Evolutionary conservation across 2,113 vertebrate species (phyloP).

Genomic region (Irena cyanogastra): DNA sequence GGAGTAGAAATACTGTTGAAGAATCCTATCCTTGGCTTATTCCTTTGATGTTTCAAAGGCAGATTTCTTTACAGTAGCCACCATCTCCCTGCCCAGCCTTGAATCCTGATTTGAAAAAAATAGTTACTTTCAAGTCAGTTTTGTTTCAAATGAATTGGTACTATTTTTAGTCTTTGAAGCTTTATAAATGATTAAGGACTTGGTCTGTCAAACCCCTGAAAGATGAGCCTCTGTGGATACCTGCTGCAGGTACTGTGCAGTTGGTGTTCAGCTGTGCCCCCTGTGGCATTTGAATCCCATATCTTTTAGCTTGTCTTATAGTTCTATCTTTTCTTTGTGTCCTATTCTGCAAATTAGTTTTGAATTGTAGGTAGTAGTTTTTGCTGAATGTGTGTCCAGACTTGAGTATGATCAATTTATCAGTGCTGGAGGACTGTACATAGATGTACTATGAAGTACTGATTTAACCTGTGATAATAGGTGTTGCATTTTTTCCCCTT

Average conservation of each 20-base stretch:
- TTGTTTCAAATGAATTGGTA: not conserved
- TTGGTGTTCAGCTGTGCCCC: not conserved
- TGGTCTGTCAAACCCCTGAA: not conserved
- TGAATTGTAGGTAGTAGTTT: not conserved
- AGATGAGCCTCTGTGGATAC: not conserved
- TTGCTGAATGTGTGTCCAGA: not conserved
- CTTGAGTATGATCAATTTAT: not conserved
- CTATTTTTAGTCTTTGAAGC: not conserved
- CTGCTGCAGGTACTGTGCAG: not conserved
- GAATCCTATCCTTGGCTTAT: not conserved
- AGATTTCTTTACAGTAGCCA: not conserved
- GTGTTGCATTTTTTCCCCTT: not conserved
- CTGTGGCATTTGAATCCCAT: not conserved
- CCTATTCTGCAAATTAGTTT: not conserved
- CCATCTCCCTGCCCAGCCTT: not conserved
- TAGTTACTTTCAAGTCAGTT: not conserved
- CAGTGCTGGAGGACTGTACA: not conserved
- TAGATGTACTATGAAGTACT: not conserved
- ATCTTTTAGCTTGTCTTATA: not conserved
- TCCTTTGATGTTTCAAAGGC: conserved; percentile 1
- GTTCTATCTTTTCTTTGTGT: not conserved
- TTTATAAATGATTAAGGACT: not conserved
- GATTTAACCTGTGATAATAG: not conserved
- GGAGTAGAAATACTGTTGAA: not conserved
- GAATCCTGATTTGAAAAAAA: not conserved